Percentiles rank a stretch among this genome's conserved stretches.
Evolutionary conservation across 2,797 vertebrate genomes (phyloP).

Genomic region (Serranus cabrilla): DNA sequence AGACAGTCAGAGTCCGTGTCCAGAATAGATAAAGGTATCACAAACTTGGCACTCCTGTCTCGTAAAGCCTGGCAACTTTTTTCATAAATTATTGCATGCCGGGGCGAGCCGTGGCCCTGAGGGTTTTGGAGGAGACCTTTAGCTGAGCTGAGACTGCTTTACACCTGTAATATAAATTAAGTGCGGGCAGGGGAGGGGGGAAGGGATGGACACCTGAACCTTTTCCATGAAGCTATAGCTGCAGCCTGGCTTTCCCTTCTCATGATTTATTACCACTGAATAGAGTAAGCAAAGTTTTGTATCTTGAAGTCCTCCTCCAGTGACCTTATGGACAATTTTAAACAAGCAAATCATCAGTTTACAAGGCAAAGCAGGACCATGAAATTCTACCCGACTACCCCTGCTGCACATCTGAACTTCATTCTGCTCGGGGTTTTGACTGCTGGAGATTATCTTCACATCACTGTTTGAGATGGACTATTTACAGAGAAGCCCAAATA

Average conservation of each 20-base stretch:
- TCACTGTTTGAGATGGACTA: constrained; percentile 40
- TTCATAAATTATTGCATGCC: constrained; percentile 81
- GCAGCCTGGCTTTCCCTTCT: constrained; percentile 49
- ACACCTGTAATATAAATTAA: constrained; percentile 84
- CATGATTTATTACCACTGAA: constrained; percentile 58
- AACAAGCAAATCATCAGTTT: constrained; percentile 46
- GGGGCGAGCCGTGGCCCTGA: constrained; percentile 67
- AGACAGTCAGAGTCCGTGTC: constrained; percentile 65
- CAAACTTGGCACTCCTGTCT: constrained; percentile 76
- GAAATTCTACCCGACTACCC: constrained; percentile 13
- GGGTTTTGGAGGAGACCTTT: constrained; percentile 78
- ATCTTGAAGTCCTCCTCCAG: constrained; percentile 26
- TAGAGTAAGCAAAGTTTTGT: constrained; percentile 37
- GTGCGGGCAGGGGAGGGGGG: constrained; percentile 54
- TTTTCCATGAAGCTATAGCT: constrained; percentile 51
- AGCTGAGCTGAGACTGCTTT: constrained; percentile 74
- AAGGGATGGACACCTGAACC: constrained; percentile 69
- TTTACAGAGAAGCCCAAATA: constrained; percentile 61
- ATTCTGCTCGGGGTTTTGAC: constrained; percentile 12
- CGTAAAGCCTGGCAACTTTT: constrained; percentile 75
- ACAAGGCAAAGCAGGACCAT: constrained; percentile 12
- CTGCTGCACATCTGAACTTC: constrained; percentile 24
- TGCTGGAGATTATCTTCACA: constrained; percentile 38
- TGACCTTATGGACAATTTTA: constrained; percentile 41
- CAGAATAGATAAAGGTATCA: constrained; percentile 76